These are phyloP conservation scores for Helogale parvula DNA, from an alignment of 2,113 vertebrate genomes.

Conservation along the genomic window DNA sequence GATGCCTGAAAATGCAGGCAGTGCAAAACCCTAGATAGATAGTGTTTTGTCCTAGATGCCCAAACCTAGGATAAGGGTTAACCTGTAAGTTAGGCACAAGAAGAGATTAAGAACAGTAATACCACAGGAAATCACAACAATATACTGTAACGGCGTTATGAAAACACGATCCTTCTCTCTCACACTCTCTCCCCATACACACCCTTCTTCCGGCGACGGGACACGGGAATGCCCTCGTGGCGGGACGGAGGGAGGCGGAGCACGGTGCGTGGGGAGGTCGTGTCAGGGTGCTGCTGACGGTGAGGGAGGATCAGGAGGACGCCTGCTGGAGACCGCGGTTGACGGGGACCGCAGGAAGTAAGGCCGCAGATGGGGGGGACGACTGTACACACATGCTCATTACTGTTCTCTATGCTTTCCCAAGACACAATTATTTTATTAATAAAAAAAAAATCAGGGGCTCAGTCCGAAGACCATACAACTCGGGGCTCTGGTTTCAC, in stretches of 20 bases:
- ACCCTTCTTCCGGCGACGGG: neutral
- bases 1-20: neutral
- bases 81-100: neutral
- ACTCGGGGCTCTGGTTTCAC: neutral
- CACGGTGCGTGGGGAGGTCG: neutral
- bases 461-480: neutral
- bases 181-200: neutral
- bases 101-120: neutral
- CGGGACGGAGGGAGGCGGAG: neutral
- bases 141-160: neutral
- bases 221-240: neutral
- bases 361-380: neutral
- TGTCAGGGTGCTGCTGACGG: neutral
- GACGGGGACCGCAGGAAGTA: neutral
- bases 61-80: neutral
- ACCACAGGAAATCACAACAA: neutral
- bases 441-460: neutral
- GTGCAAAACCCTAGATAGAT: neutral
- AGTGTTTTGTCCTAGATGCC: neutral
- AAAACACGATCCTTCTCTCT: neutral
- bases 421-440: slow-evolving; percentile 11
- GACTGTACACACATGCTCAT: neutral
- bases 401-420: neutral
- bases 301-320: neutral
- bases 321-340: neutral